Evolutionary conservation across 2,888 invertebrate species (phyloP), one percentile per base, ranked within the genome.

Genomic region (Eilema depressum): DNA sequence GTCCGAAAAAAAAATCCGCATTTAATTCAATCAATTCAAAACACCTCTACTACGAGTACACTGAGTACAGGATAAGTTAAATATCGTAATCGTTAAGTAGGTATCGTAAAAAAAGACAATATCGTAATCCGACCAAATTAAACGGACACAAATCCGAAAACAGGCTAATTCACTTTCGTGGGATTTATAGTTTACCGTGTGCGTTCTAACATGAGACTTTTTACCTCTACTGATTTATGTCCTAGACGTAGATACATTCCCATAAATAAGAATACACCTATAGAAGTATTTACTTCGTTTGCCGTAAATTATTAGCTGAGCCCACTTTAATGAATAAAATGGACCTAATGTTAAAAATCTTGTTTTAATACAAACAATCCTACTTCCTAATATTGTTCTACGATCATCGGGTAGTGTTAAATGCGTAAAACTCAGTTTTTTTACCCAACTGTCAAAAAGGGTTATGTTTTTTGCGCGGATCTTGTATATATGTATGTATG

Each of bases 91-190:
- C n/a, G n/a, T n/a, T n/a, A n/a, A n/a, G n/a, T n/a, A n/a, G n/a
- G n/a, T n/a, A n/a, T n/a, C n/a, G n/a, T n/a, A n/a, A 12, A 8
- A 1, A 23, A 61, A 53, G 56, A 67, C 26, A 69, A 67, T 60
- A 67, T 65, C 64, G 28, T 47, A 64, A 41, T 57, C 14, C 63
- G 7, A 64, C 73, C 47, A 69, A 75, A 78, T 74, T 75, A 75
- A 61, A 41, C 47, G 63, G n/a, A 53, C 26, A 33, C 57, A 70
- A 75, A 66, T 59, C 26, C 72, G 23, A 72, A 78, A 80, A 70
- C 75, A 74, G 77, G 71, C 77, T 81, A 81, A 81, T 81, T 81
- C 76, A 73, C 75, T 79, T 72, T 81, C 75, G 25, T 70, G 23
- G 74, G 68, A 79, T 81, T 77, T 81, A 81, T 79, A 70, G 63